These are phyloP conservation scores for Melanocharis versteri DNA, from an alignment of 2,113 vertebrate genomes.

Conservation along the genomic window DNA sequence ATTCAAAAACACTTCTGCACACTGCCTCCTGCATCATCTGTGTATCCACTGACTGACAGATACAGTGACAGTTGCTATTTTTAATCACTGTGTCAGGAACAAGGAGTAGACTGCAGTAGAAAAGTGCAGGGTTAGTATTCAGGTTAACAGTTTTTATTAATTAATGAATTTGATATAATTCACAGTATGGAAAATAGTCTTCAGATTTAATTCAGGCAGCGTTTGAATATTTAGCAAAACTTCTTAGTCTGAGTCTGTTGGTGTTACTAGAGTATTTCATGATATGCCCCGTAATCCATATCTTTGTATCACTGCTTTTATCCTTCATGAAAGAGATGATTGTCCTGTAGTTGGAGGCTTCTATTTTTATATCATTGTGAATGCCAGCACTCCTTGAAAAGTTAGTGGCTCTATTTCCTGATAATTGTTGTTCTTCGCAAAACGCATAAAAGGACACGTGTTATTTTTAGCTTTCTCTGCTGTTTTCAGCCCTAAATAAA, in stretches of 20 bases:
- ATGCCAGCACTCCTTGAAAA: not conserved
- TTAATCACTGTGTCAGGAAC: conserved; percentile 46
- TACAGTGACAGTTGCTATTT: conserved; percentile 57
- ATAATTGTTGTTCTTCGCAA: not conserved
- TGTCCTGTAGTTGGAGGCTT: not conserved
- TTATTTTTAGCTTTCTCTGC: not conserved
- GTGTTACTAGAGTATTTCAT: not conserved
- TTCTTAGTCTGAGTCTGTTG: not conserved
- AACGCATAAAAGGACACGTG: not conserved
- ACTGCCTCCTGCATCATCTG: not conserved
- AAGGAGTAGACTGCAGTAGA: not conserved
- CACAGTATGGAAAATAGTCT: not conserved
- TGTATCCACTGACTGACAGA: conserved; percentile 42
- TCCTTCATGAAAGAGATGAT: conserved; percentile 4
- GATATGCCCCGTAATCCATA: not conserved
- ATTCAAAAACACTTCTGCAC: conserved; percentile 33
- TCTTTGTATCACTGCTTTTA: conserved; percentile 17
- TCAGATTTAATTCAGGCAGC: conserved; percentile 1
- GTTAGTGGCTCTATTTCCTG: not conserved
- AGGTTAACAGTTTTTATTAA: conserved; percentile 7
- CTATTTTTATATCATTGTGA: not conserved
- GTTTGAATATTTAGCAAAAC: not conserved
- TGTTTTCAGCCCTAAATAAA: not conserved
- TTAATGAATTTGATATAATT: conserved; percentile 31
- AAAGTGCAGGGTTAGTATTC: conserved; percentile 5